phyloP scores from a whole-genome alignment of 37 sponge, comb jelly and placozoan genomes.

The Haliclona indistincta region DNA sequence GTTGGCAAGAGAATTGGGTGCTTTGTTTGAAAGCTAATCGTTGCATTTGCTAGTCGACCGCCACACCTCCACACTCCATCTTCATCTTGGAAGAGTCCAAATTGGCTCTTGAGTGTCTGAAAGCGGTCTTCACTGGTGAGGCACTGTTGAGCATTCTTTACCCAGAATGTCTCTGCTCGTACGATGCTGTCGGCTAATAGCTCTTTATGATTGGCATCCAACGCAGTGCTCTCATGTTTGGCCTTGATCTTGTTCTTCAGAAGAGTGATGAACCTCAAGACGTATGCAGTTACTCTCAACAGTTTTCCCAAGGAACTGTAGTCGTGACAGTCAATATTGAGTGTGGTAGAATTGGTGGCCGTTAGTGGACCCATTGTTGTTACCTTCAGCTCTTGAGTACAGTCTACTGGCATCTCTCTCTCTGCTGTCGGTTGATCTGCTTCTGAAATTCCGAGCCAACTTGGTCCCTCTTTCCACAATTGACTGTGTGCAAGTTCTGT shows the following conservation, averaged over 20 bases:
- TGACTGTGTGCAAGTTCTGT: background rate
- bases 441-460: background rate
- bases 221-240: background rate
- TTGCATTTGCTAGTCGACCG: constrained; percentile 2
- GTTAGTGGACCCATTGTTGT: too few species aligned
- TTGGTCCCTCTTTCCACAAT: constrained; percentile 6
- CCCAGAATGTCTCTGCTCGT: constrained; percentile 16
- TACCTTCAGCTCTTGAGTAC: too few species aligned
- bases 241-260: background rate
- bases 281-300: constrained; percentile 8
- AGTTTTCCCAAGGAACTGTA: constrained; percentile 5
- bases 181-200: background rate
- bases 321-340: background rate
- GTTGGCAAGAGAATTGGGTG: constrained; percentile 1
- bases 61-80: constrained; percentile 24
- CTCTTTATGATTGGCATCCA: too few species aligned
- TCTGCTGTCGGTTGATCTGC: background rate
- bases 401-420: too few species aligned
- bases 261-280: background rate
- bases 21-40: background rate
- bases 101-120: background rate
- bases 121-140: background rate
- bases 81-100: constrained; percentile 3
- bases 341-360: background rate
- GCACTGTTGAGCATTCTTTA: constrained; percentile 6